Base-by-base conservation (phyloP, 1,140 invertebrate species). In the Drosophila nikananu region DNA sequence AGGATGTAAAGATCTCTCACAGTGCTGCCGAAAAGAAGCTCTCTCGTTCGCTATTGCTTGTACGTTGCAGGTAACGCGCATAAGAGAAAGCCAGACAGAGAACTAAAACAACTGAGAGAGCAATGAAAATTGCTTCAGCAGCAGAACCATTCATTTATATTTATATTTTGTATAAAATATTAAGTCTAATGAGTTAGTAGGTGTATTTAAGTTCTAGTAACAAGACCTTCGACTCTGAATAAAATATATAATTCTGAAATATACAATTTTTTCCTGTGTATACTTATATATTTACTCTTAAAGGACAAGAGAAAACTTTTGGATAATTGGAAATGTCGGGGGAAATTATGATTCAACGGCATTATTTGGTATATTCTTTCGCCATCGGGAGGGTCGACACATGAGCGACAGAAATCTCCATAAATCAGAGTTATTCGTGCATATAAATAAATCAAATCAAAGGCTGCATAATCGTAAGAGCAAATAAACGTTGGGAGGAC, bases 401-500 rank as follows among this genome's bases (percentile, higher is more conserved):
- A 51, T 52, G 48, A 67, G 49, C 49, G 74, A 66, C 71, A 52
- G 61, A 70, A 54, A 82, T 68, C 60, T 65, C 57, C 35, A 63
- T 71, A 80, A 80, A 80, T 76, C 80, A 71, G 30, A 78, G 52
- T 42, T 19, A 68, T 57, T 71, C 52, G 59, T 80, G 46, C 71
- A 61, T 59, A 75, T 68, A 89, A 90, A 89, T 82, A 90, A 90
- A 90, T 91, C 79, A 91, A 86, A 78, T 86, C 83, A 80, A 90
- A 87, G 80, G 75, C 82, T 60, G 68, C 79, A 90, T 90, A 90
- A 91, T 90, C 81, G 81, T 46, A 77, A 77, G 52, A 71, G 86
- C 83, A 90, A 90, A 90, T 82, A 90, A 74, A 83, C 77, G 41
- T 37, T 71, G 21, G 15, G 67, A 44, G 63, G 19, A 52, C 60